Evolutionary conservation across 1,140 invertebrate genomes (phyloP).

Genomic region (Drosophila grimshawi): DNA sequence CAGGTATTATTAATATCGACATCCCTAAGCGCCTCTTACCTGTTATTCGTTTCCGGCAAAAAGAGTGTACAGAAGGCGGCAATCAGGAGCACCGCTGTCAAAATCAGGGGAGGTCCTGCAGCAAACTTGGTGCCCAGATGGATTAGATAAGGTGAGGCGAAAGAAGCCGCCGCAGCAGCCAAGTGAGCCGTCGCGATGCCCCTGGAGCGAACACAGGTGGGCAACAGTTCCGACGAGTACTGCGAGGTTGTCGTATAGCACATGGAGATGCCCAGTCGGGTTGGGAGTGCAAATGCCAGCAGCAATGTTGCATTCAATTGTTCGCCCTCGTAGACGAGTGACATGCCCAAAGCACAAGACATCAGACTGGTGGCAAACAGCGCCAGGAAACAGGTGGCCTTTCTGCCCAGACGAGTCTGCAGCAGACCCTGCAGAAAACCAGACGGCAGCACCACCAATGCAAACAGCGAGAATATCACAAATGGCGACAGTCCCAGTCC

Average conservation of each 20-base stretch:
- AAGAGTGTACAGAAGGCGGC: constrained; percentile 47
- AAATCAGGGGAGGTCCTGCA: constrained; percentile 59
- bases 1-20: neutral
- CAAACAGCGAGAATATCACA: constrained; percentile 73
- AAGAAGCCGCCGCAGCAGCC: constrained; percentile 63
- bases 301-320: constrained; percentile 56
- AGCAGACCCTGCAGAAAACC: constrained; percentile 65
- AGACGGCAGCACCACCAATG: constrained; percentile 60
- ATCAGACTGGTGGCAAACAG: constrained; percentile 55
- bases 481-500: constrained; percentile 66
- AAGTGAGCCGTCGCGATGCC: constrained; percentile 66
- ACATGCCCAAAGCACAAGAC: constrained; percentile 71
- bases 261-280: constrained; percentile 67
- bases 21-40: constrained; percentile 38
- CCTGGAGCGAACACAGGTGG: constrained; percentile 66
- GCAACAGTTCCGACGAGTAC: constrained; percentile 64
- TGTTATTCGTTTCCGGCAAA: constrained; percentile 71
- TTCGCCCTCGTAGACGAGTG: constrained; percentile 55
- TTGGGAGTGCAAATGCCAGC: constrained; percentile 67
- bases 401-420: constrained; percentile 63
- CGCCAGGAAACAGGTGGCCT: constrained; percentile 63
- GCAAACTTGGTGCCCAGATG: constrained; percentile 59
- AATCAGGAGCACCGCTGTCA: constrained; percentile 44
- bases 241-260: constrained; percentile 69
- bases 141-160: constrained; percentile 65